Percentiles rank a stretch among this genome's conserved stretches.
These are phyloP conservation scores for Axea sp. DNA, from an alignment of 2,888 invertebrate genomes.

Conservation along the genomic window DNA sequence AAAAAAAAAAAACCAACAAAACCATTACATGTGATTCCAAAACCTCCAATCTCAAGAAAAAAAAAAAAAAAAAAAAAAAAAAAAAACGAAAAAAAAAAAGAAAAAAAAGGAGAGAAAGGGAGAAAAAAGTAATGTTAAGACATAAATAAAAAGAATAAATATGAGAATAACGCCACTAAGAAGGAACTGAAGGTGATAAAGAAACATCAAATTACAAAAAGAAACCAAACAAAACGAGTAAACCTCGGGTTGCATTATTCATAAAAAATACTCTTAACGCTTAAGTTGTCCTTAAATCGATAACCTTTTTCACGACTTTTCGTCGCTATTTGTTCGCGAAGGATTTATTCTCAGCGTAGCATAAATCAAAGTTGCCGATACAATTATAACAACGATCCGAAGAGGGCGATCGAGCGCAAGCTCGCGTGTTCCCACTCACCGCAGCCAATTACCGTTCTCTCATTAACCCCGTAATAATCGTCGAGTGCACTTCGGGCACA, in stretches of 20 bases:
- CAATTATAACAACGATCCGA: conserved; percentile 21
- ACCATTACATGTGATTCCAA: too few species aligned
- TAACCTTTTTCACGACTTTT: conserved; percentile 11
- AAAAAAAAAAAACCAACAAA: too few species aligned
- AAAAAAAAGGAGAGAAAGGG: not conserved
- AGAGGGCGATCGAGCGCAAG: conserved; percentile 43
- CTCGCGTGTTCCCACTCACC: conserved; percentile 66
- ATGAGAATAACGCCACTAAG: too few species aligned
- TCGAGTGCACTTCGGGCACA: conserved; percentile 62
- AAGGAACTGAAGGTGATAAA: too few species aligned
- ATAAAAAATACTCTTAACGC: conserved; percentile 25
- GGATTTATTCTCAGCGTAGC: not conserved
- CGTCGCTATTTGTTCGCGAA: conserved; percentile 3
- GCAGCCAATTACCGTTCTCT: conserved; percentile 76
- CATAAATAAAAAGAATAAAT: too few species aligned
- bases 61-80: too few species aligned
- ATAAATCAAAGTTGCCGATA: conserved; percentile 49
- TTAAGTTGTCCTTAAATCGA: conserved; percentile 28
- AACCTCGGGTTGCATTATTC: conserved; percentile 28
- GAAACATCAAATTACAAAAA: conserved; percentile 33
- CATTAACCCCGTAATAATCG: conserved; percentile 75
- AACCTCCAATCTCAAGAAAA: too few species aligned
- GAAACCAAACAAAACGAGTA: conserved; percentile 12
- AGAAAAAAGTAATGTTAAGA: not conserved
- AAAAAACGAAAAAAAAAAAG: too few species aligned